Conservation (phyloP, 23 tunicate species). For the Phallusia fumigata region DNA sequence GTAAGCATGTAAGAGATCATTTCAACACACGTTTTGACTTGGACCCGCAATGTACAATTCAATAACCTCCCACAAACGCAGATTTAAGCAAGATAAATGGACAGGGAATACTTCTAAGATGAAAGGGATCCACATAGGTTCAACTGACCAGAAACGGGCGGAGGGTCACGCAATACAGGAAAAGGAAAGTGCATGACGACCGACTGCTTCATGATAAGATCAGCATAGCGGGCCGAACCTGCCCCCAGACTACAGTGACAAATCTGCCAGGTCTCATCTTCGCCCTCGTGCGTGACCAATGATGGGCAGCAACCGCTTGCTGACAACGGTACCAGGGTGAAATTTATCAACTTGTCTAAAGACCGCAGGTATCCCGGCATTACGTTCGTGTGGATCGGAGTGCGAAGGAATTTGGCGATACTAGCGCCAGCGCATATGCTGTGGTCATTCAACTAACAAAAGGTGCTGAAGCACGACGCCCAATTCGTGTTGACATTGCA, state of each 20-base stretch:
- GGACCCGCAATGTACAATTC: too few species aligned
- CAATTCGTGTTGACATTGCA: not conserved
- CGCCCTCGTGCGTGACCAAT: too few species aligned
- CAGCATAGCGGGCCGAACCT: not conserved
- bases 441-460: too few species aligned
- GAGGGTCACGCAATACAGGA: not conserved
- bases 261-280: not conserved
- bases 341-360: not conserved
- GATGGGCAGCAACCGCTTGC: too few species aligned
- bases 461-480: too few species aligned
- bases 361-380: not conserved
- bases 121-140: not conserved
- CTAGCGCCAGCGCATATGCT: too few species aligned
- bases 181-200: not conserved
- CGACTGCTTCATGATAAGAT: not conserved
- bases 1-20: too few species aligned
- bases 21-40: too few species aligned
- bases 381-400: not conserved
- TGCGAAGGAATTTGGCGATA: not conserved
- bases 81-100: not conserved
- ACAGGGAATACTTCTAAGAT: not conserved
- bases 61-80: too few species aligned
- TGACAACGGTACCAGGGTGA: too few species aligned
- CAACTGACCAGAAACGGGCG: slow-evolving; percentile 7
- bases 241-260: not conserved